phyloP scores from a whole-genome alignment of 2,797 vertebrate species.

The Pseudochromis fuscus region DNA sequence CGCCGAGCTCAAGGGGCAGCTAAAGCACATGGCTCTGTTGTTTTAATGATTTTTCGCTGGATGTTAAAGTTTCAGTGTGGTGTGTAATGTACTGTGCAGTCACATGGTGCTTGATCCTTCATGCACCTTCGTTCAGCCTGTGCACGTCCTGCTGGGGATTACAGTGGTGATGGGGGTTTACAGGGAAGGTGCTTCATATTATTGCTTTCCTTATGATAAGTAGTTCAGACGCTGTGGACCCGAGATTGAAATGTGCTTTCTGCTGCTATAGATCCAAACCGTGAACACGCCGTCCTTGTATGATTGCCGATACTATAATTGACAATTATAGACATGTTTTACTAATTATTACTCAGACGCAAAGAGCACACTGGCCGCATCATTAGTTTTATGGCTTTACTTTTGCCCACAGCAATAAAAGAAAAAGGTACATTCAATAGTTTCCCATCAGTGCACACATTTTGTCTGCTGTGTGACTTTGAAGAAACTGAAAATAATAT shows the following conservation, averaged over 20 bases:
- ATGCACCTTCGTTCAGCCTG: conserved; percentile 4
- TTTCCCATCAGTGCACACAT: background rate
- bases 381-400: background rate
- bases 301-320: too few species aligned
- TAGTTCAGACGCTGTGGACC: background rate
- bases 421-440: background rate
- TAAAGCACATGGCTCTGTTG: background rate
- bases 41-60: conserved; percentile 27
- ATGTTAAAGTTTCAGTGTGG: background rate
- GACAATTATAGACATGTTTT: background rate
- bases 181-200: background rate
- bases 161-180: conserved; percentile 1
- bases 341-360: background rate
- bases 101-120: background rate
- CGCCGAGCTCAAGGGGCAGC: background rate
- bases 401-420: background rate
- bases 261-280: background rate
- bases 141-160: conserved; percentile 5
- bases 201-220: too few species aligned
- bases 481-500: background rate
- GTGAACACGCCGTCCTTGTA: too few species aligned
- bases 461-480: background rate
- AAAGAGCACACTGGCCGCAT: background rate
- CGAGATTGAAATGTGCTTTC: background rate
- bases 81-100: conserved; percentile 10